Evolutionary conservation across 2,797 vertebrate species (phyloP).

Genomic region (Catamblyrhynchus diadema): DNA sequence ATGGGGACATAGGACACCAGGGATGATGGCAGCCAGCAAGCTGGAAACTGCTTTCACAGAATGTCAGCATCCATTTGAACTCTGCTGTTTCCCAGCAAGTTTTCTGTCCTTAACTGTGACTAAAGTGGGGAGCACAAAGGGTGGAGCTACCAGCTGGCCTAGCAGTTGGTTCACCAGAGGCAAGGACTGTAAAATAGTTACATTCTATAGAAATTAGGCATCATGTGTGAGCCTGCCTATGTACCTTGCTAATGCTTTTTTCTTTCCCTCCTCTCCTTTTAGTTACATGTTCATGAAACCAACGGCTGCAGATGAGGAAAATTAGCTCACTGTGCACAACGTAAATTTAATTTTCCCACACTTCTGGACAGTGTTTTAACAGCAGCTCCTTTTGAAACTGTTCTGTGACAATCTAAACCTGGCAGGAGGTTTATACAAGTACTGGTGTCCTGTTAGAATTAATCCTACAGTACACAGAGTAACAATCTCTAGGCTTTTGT

Average conservation of each 20-base stretch:
- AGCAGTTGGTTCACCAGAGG: conserved; percentile 1
- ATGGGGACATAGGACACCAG: rapidly evolving
- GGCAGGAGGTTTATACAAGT: neutral
- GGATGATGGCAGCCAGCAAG: neutral
- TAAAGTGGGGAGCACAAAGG: neutral
- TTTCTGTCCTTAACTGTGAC: neutral
- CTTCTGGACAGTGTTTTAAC: neutral
- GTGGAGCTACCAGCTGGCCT: neutral
- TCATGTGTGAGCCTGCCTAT: neutral
- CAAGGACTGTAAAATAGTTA: neutral
- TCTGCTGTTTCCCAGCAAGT: neutral
- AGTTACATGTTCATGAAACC: neutral
- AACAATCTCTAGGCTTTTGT: neutral
- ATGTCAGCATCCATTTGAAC: neutral
- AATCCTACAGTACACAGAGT: neutral
- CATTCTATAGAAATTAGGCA: neutral
- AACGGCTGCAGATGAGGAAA: neutral
- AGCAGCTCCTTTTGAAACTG: neutral
- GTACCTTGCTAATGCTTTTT: neutral
- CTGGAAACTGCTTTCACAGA: neutral
- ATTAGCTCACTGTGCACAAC: neutral
- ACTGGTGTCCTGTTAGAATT: neutral
- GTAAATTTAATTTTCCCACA: neutral
- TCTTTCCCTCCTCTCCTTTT: neutral
- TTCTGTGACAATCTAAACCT: neutral